Conservation (phyloP, 2,888 invertebrate species). For the Lochmaea capreae region DNA sequence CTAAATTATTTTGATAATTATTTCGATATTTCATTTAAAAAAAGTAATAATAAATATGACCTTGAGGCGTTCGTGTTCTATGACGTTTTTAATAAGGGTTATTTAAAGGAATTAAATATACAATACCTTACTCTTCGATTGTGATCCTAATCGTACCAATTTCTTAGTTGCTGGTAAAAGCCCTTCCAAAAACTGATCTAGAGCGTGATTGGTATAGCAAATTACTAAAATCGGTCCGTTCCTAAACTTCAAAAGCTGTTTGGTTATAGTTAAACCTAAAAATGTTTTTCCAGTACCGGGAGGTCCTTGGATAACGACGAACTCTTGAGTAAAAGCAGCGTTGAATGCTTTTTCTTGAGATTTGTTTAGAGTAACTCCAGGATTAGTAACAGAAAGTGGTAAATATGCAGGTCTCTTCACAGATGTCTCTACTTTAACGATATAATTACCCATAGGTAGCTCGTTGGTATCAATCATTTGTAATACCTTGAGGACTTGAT, state of each 20-base stretch:
- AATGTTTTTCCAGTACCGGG: slow-evolving; percentile 91
- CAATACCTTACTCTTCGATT: slow-evolving; percentile 10
- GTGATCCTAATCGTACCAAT: slow-evolving; percentile 18
- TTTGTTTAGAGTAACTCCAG: slow-evolving; percentile 68
- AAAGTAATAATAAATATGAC: too few relatives aligned
- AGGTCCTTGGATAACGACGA: slow-evolving; percentile 86
- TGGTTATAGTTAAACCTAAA: slow-evolving; percentile 77
- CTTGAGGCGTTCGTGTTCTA: too few relatives aligned
- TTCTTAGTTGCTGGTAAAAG: slow-evolving; percentile 56
- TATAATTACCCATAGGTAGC: slow-evolving; percentile 78
- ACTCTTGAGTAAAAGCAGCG: slow-evolving; percentile 77
- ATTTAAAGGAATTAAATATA: neutral
- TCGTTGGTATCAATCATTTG: slow-evolving; percentile 69
- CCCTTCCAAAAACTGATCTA: slow-evolving; percentile 87
- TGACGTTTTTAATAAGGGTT: neutral
- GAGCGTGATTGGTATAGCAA: slow-evolving; percentile 87
- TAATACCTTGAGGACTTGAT: slow-evolving; percentile 77
- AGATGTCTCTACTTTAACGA: slow-evolving; percentile 68
- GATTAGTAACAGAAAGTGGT: neutral
- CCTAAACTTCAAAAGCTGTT: neutral
- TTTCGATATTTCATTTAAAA: too few relatives aligned
- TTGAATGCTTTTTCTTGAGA: slow-evolving; percentile 77
- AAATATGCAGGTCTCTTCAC: slow-evolving; percentile 57
- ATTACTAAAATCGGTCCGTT: slow-evolving; percentile 76
- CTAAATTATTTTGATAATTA: too few relatives aligned